Base-by-base conservation (phyloP, 2,888 invertebrate species). In the Camponotus fellah region DNA sequence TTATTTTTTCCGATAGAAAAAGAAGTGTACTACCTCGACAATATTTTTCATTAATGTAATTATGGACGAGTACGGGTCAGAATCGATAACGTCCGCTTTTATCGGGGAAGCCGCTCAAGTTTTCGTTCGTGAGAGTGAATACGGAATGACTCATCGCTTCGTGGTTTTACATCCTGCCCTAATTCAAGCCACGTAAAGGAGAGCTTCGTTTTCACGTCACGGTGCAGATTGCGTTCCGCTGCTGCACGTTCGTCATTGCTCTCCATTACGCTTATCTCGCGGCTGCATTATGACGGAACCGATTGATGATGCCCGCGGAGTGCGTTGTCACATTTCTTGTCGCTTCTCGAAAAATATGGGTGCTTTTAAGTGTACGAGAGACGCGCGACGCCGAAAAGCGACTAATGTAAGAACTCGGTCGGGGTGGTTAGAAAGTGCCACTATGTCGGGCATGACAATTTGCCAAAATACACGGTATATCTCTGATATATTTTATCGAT, bases 291-390 rank as follows among this genome's bases (percentile, higher is more conserved):
- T 77, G 77, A 76, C 64, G 49, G 69, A 72, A 71, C 85, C 85
- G 85, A 85, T 85, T 83, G 85, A 85, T 77, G 85, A 85, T 53
- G 46, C 43, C 21, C 68, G 74, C 56, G 83, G 17, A 64, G 62
- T 69, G 77, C 82, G 68, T 83, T 77, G 83, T 85, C 83, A 71
- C 60, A 83, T 83, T 85, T 72, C 83, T 56, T 58, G 75, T 74
- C 82, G 79, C 65, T 37, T 1, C 14, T 37, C 79, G 85, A 81
- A 86, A 90, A 87, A 83, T 86, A 82, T 80, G 69, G 79, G 69
- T 87, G 88, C 90, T 91, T 91, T 91, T 89, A 90, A 79, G 79
- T 79, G 60, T 60, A 26, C 37, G 68, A 80, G 80, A 82, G 79
- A 58, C 37, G 60, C 40, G 46, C 37, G 58, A 66, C 79, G 62